A percentile compares a stretch with the other conserved stretches of the same genome.
phyloP scores from a whole-genome alignment of 2,113 vertebrate species.

The Urocynchramus pylzowi region DNA sequence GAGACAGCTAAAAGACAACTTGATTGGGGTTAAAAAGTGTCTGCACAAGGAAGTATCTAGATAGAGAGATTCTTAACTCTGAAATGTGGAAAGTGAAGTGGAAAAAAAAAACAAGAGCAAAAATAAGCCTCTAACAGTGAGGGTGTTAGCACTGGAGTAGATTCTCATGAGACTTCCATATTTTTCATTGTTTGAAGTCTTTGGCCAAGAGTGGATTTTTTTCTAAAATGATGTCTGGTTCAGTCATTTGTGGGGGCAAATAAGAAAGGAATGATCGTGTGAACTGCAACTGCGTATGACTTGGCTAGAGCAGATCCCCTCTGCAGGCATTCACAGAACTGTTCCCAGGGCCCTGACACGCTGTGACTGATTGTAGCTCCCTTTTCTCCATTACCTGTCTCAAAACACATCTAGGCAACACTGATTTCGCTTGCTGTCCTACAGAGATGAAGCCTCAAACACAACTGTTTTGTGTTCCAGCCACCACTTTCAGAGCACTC shows the following conservation, averaged over 20 bases:
- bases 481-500: neutral
- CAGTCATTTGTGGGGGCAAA: neutral
- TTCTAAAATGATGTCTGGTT: neutral
- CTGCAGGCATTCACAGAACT: neutral
- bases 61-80: neutral
- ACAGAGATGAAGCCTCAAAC: neutral
- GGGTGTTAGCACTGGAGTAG: neutral
- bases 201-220: neutral
- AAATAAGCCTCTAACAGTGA: neutral
- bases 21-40: neutral
- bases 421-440: neutral
- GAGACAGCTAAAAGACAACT: neutral
- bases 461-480: neutral
- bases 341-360: neutral
- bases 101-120: neutral
- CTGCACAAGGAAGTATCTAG: neutral
- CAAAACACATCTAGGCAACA: neutral
- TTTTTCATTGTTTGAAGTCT: neutral
- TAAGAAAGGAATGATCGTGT: neutral
- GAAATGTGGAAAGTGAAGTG: neutral
- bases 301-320: neutral
- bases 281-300: neutral
- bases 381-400: neutral
- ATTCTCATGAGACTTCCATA: neutral
- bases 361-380: rapidly evolving